Evolutionary conservation across 2,888 invertebrate species (phyloP).

Genomic region (Archips crataeganus): DNA sequence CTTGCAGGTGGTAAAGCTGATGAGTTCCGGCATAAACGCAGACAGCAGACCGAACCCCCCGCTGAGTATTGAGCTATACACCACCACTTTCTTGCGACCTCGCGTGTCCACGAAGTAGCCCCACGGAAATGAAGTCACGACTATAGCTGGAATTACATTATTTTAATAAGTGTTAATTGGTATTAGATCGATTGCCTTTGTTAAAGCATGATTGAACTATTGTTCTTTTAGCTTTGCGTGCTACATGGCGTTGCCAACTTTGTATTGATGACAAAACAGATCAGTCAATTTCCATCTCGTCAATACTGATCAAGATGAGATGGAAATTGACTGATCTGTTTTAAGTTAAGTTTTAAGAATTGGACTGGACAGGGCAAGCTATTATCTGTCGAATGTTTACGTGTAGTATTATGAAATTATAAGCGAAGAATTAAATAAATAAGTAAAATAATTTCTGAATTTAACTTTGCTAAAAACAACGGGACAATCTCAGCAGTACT

Average conservation of each 20-base stretch:
- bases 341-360: too few relatives aligned
- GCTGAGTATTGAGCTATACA: slow-evolving; percentile 68
- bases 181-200: neutral
- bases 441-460: too few relatives aligned
- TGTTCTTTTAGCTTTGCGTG: neutral
- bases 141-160: slow-evolving; percentile 81
- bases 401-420: too few relatives aligned
- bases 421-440: too few relatives aligned
- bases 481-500: too few relatives aligned
- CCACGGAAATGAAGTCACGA: slow-evolving; percentile 91
- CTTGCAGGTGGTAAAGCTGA: slow-evolving; percentile 86
- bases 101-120: slow-evolving; percentile 91
- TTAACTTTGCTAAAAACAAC: too few relatives aligned
- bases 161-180: neutral
- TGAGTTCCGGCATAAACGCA: slow-evolving; percentile 87
- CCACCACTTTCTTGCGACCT: slow-evolving; percentile 87
- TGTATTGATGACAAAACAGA: neutral
- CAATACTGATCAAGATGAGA: neutral
- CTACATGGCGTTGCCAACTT: neutral
- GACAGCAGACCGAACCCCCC: slow-evolving; percentile 82
- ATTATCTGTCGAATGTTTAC: too few relatives aligned
- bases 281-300: neutral
- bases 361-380: too few relatives aligned
- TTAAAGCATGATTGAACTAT: neutral
- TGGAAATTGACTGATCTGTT: too few relatives aligned